Base-by-base conservation (phyloP, 2,113 vertebrate species). In the Peromyscus californicus region DNA sequence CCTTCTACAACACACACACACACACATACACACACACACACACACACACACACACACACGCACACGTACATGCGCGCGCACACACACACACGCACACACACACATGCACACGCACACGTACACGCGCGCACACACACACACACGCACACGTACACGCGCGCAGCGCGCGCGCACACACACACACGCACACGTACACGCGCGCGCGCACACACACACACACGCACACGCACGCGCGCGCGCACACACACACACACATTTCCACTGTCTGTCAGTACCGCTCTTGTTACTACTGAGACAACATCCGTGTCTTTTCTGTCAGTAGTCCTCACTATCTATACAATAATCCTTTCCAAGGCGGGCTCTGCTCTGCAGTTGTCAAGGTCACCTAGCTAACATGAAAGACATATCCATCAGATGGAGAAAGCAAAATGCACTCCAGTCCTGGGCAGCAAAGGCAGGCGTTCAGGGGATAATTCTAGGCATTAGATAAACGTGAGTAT, bases 231-330 rank as follows among this genome's bases (percentile, higher is more conserved):
- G n/a, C n/a, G n/a, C n/a, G n/a, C n/a, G n/a, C n/a, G n/a, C n/a
- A 45, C n/a, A 75, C 74, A 65, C 59, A n/a, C 83, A 26, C 26
- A 36, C 92, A 79, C 48, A 29, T 11, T 67, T 29, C 2, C 69
- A n/a, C 7, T 39, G 36, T 48, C 22, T 69, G 1, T 51, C 19
- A 59, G 21, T 36, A n/a, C 24, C 33, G 11, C 76, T 94, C 21
- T 2, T 80, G 19, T n/a, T 42, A n/a, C 72, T 76, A 54, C 1
- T 2, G 1, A 97, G 78, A 69, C 36, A n/a, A 75, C 69, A 61
- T 51, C 89, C 51, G 93, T 82, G 45, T 57, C 7, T 88, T 61
- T 85, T 96, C 61, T 65, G 95, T n/a, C 67, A 86, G 89, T 86
- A 88, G 69, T 61, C 24, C 1, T 59, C 51, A 63, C 11, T 83